Conservation (phyloP, 2,113 vertebrate species). For the Tiliqua scincoides region DNA sequence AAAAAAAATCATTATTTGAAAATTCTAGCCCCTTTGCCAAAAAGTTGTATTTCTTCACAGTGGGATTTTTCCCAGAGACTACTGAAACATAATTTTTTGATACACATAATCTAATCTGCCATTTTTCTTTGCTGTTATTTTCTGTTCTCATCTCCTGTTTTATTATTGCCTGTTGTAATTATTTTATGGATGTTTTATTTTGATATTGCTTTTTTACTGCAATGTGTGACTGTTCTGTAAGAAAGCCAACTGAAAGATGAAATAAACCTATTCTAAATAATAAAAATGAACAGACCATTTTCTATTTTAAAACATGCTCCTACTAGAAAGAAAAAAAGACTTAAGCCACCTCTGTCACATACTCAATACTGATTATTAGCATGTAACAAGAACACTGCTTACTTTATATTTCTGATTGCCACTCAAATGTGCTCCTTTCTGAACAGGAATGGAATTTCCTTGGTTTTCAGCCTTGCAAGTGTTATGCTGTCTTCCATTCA, state of each 20-base stretch:
- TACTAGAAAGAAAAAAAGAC: not conserved
- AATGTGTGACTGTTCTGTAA: not conserved
- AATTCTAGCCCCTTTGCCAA: fast-evolving
- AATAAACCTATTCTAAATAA: not conserved
- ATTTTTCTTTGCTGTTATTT: not conserved
- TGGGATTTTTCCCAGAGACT: not conserved
- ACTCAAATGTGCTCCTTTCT: slow-evolving; percentile 72
- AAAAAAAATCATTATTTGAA: not conserved
- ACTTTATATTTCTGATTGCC: slow-evolving; percentile 77
- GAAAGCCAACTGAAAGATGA: not conserved
- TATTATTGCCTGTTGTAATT: not conserved
- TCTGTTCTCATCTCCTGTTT: not conserved
- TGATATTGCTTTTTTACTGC: not conserved
- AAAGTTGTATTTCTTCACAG: not conserved
- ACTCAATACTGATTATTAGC: not conserved
- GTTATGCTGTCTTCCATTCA: slow-evolving; percentile 80
- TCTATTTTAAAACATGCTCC: not conserved
- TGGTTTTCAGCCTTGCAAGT: slow-evolving; percentile 79
- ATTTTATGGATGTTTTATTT: not conserved
- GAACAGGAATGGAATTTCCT: slow-evolving; percentile 77
- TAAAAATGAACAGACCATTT: not conserved
- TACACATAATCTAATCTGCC: not conserved
- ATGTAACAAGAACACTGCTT: slow-evolving; percentile 31
- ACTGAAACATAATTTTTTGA: not conserved
- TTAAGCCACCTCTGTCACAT: not conserved